phyloP scores from a whole-genome alignment of 2,888 invertebrate genomes.

The Trilocha varians region DNA sequence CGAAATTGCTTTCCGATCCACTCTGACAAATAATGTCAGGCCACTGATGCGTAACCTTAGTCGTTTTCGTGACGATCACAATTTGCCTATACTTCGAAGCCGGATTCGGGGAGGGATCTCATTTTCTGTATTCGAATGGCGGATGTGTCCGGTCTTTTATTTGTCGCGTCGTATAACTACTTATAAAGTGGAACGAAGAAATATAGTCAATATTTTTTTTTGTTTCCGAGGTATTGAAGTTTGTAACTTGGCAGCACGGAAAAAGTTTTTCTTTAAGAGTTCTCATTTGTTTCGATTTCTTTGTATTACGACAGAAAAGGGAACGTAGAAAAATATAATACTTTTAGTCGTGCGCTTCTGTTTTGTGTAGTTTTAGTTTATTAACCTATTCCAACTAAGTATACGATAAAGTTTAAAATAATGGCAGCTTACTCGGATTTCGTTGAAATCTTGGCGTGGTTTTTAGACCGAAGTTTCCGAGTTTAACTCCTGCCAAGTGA shows the following conservation, averaged over 20 bases:
- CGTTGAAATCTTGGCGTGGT: not conserved
- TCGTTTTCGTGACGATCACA: slow-evolving; percentile 56
- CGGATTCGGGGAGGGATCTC: slow-evolving; percentile 32
- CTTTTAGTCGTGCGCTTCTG: not conserved
- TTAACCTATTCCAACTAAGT: not conserved
- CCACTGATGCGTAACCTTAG: slow-evolving; percentile 59
- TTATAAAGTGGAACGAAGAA: slow-evolving; percentile 29
- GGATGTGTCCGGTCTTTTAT: slow-evolving; percentile 39
- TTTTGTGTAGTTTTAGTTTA: not conserved
- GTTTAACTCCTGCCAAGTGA: not conserved
- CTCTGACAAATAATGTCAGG: slow-evolving; percentile 66
- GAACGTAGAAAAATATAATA: not conserved
- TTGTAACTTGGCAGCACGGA: slow-evolving; percentile 22
- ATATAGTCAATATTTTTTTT: slow-evolving; percentile 25
- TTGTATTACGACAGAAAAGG: slow-evolving; percentile 1
- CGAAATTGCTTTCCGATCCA: slow-evolving; percentile 69
- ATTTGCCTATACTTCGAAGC: slow-evolving; percentile 46
- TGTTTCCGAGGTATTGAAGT: slow-evolving; percentile 21
- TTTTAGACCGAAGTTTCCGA: not conserved
- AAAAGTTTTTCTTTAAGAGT: slow-evolving; percentile 23
- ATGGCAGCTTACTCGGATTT: not conserved
- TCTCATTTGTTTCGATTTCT: slow-evolving; percentile 21
- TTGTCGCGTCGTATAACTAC: slow-evolving; percentile 32
- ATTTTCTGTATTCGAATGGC: slow-evolving; percentile 40
- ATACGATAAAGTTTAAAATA: not conserved